These are phyloP conservation scores for Rotaria socialis DNA, from an alignment of 2,888 invertebrate genomes.

Conservation along the genomic window DNA sequence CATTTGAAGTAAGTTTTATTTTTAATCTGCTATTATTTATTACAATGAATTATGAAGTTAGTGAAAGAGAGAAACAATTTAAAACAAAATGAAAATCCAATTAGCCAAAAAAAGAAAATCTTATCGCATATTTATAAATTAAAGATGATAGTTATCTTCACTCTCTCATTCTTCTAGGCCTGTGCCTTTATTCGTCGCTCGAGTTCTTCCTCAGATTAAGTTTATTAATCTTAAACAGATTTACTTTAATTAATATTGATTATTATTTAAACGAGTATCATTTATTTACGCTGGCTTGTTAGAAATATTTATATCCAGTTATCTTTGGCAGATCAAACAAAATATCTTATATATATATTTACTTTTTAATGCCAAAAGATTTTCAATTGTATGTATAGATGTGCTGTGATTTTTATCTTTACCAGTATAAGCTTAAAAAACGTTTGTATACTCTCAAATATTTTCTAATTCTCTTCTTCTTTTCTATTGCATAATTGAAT, in stretches of 20 bases:
- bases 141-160: neutral
- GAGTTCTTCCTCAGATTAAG: conserved; percentile 29
- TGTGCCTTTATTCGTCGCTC: conserved; percentile 16
- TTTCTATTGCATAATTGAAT: neutral
- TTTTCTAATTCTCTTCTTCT: neutral
- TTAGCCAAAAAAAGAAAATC: neutral
- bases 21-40: neutral
- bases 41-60: neutral
- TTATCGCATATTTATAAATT: neutral
- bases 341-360: neutral
- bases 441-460: neutral
- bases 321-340: conserved; percentile 12
- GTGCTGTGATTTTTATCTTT: conserved; percentile 29
- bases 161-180: conserved; percentile 10
- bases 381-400: conserved; percentile 28
- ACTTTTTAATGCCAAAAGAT: neutral
- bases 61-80: neutral
- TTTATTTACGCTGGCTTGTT: conserved; percentile 1
- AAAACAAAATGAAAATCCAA: neutral
- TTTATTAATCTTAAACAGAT: conserved; percentile 1
- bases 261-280: conserved; percentile 26
- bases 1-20: conserved; percentile 18
- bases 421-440: neutral
- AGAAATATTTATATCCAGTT: conserved; percentile 18
- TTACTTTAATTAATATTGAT: conserved; percentile 19